Conservation (phyloP, 2,888 invertebrate genomes). For the Actias luna region DNA sequence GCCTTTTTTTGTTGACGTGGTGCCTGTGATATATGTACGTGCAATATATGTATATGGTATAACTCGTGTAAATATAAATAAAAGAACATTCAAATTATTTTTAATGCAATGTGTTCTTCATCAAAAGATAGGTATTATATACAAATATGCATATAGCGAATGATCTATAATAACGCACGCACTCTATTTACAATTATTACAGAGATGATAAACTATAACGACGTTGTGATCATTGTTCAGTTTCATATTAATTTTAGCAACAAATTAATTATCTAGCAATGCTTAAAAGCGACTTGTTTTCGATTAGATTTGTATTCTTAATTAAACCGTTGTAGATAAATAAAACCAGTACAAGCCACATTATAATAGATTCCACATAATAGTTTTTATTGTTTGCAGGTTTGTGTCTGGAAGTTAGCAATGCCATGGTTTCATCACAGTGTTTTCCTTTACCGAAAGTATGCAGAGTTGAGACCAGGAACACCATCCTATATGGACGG, state of each 20-base stretch:
- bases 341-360: neutral
- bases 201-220: neutral
- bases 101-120: neutral
- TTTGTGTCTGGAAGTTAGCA: too few relatives aligned
- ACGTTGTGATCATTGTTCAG: neutral
- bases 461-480: too few relatives aligned
- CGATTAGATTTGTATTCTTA: neutral
- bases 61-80: conserved; percentile 1
- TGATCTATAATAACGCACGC: neutral
- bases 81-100: neutral
- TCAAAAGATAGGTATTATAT: too few relatives aligned
- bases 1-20: too few relatives aligned
- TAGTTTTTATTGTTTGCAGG: too few relatives aligned
- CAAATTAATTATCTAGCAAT: neutral
- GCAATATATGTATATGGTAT: neutral
- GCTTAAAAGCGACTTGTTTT: neutral
- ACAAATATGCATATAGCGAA: too few relatives aligned
- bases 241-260: neutral
- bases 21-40: too few relatives aligned
- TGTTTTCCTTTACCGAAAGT: too few relatives aligned
- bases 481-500: too few relatives aligned
- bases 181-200: neutral
- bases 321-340: neutral
- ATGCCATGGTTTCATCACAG: too few relatives aligned
- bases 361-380: neutral